Evolutionary conservation across 2,797 vertebrate genomes (phyloP), one percentile per base, ranked within the genome.

Genomic region (Loriculus beryllinus): DNA sequence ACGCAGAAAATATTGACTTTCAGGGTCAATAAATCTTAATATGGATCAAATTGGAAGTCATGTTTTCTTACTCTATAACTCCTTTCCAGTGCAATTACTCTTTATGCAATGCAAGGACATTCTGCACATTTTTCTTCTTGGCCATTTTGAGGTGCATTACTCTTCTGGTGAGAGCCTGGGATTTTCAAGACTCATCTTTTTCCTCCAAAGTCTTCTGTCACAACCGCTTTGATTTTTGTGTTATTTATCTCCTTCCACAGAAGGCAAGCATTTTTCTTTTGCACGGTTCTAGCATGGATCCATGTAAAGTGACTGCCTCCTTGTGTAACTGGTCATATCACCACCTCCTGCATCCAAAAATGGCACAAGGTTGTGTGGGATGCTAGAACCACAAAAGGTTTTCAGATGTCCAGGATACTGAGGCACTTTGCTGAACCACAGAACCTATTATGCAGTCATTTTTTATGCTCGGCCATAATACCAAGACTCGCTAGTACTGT

Each of bases 21-120:
- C 93, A 95, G 91, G 91, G 91, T 96, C 82, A 79, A 93, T 96
- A 96, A 96, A 96, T 96, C 93, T 95, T 94, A 94, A 91, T 94
- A 91, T 37, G 76, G 91, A 96, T 94, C 93, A 92, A 82, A 95
- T 8, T 93, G 88, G 84, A 93, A 95, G 92, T 81, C 62, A 31
- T 90, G 91, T 95, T 94, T 96, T 79, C 92, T 94, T 95, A 86
- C 72, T 92, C 88, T 90, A 72, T 43, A 81, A 65, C 86, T 95
- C 76, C 65, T 71, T 96, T 71, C 93, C 93, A 92, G 51, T 19
- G 85, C 76, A 94, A 92, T 96, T 84, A 88, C 77, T 92, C 95
- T 88, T 93, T 70, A 85, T 68, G 90, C 91, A 95, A 92, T 57
- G 51, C 89, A 92, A 94, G 21, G 91, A 48, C 82, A 15, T 94